A percentile compares a stretch with the other conserved stretches of the same genome.
Conservation (phyloP, 2,113 vertebrate genomes). For the Tragelaphus imberbis region DNA sequence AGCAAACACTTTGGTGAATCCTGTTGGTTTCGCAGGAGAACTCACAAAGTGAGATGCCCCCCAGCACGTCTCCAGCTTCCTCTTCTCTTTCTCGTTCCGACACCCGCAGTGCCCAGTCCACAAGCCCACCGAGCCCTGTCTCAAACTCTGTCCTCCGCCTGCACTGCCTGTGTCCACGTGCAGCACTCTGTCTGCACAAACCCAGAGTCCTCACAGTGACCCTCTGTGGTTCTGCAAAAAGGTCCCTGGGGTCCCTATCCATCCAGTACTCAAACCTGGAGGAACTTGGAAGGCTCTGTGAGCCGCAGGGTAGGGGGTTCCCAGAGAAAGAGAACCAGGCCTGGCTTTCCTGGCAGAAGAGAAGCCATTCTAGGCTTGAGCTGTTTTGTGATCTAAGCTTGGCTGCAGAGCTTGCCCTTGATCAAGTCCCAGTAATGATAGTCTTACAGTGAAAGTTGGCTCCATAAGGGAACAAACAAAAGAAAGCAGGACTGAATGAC, state of each 20-base stretch:
- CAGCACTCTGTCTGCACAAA: background rate
- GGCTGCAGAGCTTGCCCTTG: background rate
- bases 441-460: background rate
- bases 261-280: background rate
- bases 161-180: background rate
- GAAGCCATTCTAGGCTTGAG: background rate
- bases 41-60: background rate
- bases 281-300: background rate
- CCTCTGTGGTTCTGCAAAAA: background rate
- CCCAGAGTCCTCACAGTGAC: background rate
- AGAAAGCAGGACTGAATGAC: background rate
- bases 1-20: background rate
- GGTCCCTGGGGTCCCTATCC: too few species aligned
- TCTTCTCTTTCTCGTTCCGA: background rate
- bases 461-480: background rate
- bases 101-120: fast-evolving
- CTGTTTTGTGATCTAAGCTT: background rate
- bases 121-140: background rate
- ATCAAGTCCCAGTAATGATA: background rate
- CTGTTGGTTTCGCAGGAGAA: background rate
- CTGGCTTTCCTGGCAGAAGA: background rate
- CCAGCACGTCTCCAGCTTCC: background rate
- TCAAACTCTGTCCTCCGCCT: background rate
- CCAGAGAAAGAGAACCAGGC: background rate
- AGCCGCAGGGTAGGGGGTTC: background rate